Evolutionary conservation across 2,797 vertebrate species (phyloP), one percentile per base, ranked within the genome.

Genomic region (Muscicapa comitata): DNA sequence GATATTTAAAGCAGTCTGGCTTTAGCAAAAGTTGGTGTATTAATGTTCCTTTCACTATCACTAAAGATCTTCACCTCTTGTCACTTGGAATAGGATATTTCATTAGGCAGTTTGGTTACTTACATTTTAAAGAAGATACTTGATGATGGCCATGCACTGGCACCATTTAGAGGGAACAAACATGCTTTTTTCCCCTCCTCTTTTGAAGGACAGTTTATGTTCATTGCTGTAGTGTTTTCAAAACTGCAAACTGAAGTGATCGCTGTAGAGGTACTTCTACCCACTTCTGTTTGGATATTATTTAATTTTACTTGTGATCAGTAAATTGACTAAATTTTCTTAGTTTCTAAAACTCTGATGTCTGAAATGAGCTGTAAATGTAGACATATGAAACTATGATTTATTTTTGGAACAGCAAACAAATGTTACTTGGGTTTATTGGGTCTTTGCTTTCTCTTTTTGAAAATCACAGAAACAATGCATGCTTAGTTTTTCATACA

Each of bases 341-440:
- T 79, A 14, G 16, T 57, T 54, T 75, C 50, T 59, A 10, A 54
- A 68, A 73, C 17, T 45, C n/a, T 47, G 5, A 6, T 47, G 16
- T 82, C 31, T 80, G 40, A 76, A 59, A 37, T 51, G 13, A 86
- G 10, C 85, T 0, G 0, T 20, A 67, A 26, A 6, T 48, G 23
- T 40, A 74, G 35, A 21, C 15, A 9, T n/a, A 21, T 45, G 26
- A 78, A 54, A 8, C 15, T 61, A 10, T 70, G 38, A 54, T 75
- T 66, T 92, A 25, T 65, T 88, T 94, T 68, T 89, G 24, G 24
- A 88, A 45, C 10, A 74, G 25, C 40, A 77, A 78, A 78, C 20
- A 86, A 55, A 29, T 28, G 13, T 42, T 48, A 31, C 8, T 61
- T 1, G 12, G 13, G 11, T 73, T 92, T 38, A 18, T n/a, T 37